Evolutionary conservation across 2,797 vertebrate genomes (phyloP).

Genomic region (Sebastiscus albofasciatus): DNA sequence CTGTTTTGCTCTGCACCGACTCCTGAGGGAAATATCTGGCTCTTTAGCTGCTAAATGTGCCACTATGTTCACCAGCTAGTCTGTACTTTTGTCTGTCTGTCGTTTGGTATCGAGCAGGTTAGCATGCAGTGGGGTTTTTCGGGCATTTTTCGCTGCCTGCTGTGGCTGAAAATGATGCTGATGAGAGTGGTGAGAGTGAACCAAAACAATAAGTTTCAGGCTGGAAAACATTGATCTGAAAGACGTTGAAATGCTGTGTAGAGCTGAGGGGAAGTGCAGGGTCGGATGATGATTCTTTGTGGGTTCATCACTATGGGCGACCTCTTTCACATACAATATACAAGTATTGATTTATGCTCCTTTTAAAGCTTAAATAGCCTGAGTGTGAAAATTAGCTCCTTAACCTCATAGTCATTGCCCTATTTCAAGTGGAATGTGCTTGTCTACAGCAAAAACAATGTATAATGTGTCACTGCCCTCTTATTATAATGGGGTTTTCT

Average conservation of each 20-base stretch:
- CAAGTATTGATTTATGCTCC: neutral
- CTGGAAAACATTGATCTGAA: neutral
- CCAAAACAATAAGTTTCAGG: neutral
- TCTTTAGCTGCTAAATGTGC: neutral
- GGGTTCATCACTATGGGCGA: neutral
- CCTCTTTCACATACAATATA: neutral
- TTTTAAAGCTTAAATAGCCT: neutral
- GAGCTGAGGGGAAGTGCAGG: neutral
- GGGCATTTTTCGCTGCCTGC: neutral
- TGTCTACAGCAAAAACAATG: neutral
- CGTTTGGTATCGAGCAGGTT: neutral
- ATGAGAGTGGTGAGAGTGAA: neutral
- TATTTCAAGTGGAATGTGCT: neutral
- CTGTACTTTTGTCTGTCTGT: neutral
- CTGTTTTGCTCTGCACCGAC: neutral
- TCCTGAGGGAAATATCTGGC: neutral
- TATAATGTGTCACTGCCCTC: neutral
- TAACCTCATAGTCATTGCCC: neutral
- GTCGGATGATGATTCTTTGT: neutral
- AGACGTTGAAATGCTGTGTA: neutral
- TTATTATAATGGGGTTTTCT: neutral
- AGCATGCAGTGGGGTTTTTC: neutral
- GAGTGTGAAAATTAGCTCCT: neutral
- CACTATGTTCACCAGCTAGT: neutral
- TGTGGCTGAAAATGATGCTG: neutral